Percentiles rank a stretch among this genome's conserved stretches.
phyloP scores from a whole-genome alignment of 2,797 vertebrate species.

The Ctenopoma multispine region DNA sequence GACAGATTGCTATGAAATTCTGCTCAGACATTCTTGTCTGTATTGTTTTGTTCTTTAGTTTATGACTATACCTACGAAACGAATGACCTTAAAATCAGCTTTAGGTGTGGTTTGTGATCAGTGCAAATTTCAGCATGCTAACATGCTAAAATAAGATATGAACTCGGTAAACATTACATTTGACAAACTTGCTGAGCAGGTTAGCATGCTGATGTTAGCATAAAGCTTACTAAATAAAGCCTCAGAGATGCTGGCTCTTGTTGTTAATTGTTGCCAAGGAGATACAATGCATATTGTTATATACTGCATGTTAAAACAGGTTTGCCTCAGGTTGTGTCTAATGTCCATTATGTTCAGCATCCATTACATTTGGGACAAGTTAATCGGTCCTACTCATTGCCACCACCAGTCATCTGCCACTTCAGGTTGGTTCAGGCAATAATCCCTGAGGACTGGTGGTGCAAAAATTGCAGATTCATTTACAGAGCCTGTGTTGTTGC shows the following conservation, averaged over 20 bases:
- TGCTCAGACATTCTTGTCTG: neutral
- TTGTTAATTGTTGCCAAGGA: no score
- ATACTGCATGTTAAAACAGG: neutral
- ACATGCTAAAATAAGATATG: no score
- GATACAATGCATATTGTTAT: neutral
- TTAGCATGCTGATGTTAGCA: no score
- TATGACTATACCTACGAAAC: neutral
- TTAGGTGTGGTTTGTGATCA: neutral
- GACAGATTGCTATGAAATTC: neutral
- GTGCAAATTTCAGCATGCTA: neutral
- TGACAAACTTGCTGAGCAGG: neutral
- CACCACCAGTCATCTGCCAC: slow-evolving; percentile 26
- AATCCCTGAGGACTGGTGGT: slow-evolving; percentile 35
- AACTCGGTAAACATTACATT: neutral
- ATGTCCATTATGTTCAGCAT: neutral
- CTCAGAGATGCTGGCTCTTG: no score
- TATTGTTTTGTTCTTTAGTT: neutral
- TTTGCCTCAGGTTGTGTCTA: no score
- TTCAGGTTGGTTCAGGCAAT: slow-evolving; percentile 33
- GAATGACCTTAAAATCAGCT: neutral
- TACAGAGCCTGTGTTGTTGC: slow-evolving; percentile 57
- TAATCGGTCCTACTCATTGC: no score
- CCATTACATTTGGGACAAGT: no score
- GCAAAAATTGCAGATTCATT: slow-evolving; percentile 72
- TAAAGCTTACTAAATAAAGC: no score